Evolutionary conservation across 2,888 invertebrate genomes (phyloP).

Genomic region (Pollenia labialis): DNA sequence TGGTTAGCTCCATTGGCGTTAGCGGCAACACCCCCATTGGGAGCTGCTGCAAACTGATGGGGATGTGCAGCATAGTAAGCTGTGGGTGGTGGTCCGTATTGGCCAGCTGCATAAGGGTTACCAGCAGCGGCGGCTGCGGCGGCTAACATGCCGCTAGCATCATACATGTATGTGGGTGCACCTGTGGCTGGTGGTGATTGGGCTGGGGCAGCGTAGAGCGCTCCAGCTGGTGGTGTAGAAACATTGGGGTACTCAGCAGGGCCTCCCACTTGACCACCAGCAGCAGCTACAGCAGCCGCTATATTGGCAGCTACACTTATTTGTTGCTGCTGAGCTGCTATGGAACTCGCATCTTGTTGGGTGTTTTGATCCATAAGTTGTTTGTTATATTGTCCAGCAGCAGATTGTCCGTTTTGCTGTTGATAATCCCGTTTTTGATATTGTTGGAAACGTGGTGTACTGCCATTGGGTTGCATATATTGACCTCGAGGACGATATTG

Average conservation of each 20-base stretch:
- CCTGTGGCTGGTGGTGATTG: constrained; percentile 82
- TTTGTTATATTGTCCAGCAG: constrained; percentile 72
- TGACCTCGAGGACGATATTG: constrained; percentile 81
- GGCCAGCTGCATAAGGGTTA: constrained; percentile 81
- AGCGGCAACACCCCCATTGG: constrained; percentile 74
- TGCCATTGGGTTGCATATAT: constrained; percentile 79
- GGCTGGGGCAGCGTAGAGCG: constrained; percentile 80
- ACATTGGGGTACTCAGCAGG: constrained; percentile 79
- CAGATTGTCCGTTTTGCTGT: constrained; percentile 71
- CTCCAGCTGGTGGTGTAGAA: constrained; percentile 77
- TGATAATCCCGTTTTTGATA: constrained; percentile 82
- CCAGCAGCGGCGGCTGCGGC: constrained; percentile 81
- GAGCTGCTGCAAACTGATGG: constrained; percentile 78
- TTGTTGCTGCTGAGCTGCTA: constrained; percentile 75
- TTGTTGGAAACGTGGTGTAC: constrained; percentile 80
- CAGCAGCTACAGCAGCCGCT: constrained; percentile 77
- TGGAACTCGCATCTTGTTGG: constrained; percentile 73
- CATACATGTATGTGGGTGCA: constrained; percentile 82
- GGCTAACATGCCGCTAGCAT: constrained; percentile 82
- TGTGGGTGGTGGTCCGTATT: constrained; percentile 80
- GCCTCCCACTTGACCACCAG: constrained; percentile 76
- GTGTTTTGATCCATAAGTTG: constrained; percentile 72
- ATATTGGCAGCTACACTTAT: constrained; percentile 77
- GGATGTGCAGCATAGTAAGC: constrained; percentile 80
- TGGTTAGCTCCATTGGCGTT: constrained; percentile 70